Base-by-base conservation (phyloP, 2,888 invertebrate genomes). In the Leptopilina drosophilae region DNA sequence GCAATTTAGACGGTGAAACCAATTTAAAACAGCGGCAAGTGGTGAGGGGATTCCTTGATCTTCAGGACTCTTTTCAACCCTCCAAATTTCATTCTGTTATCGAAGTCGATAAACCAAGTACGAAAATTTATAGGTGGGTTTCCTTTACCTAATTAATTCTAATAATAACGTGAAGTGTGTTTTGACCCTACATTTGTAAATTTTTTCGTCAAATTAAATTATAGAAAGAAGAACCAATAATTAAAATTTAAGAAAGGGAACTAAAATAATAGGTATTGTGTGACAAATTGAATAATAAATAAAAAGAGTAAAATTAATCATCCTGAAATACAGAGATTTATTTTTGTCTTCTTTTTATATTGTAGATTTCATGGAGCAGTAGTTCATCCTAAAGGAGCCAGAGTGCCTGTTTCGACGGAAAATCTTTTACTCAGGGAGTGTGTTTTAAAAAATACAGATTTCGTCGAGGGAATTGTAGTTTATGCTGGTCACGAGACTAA, bases 401-500 rank as follows among this genome's bases (percentile, higher is more conserved):
- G 96, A 87, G 95, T 98, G 83, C 95, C 97, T 81, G 94, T 98
- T 78, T 95, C 95, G 87, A 97, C 97, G 77, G 97, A 98, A 88
- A 98, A 98, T 93, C 94, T 99, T 84, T 93, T 99, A 85, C 94
- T 99, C 82, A 94, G 99, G 88, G 99, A 98, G 91, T 99, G 98
- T 92, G 94, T 97, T 84, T 94, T 99, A 87, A 98, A 98, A 93
- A 99, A 99, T 92, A 99, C 99, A 11, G 98, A 98, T 92, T 99
- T 95, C 91, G 95, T 99, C 64, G 99, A 99, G 92, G 99, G 99
- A 79, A 96, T 99, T 89, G 98, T 99, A 75, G 96, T 99, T 77
- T 99, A 99, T 93, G 98, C 91, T 94, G 97, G 99, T 80, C 98
- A 98, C 92, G 99, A 99, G 93, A 98, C 98, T 15, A 99, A 99